Base-by-base conservation (phyloP, 2,888 invertebrate genomes). In the Uropetala carovei region DNA sequence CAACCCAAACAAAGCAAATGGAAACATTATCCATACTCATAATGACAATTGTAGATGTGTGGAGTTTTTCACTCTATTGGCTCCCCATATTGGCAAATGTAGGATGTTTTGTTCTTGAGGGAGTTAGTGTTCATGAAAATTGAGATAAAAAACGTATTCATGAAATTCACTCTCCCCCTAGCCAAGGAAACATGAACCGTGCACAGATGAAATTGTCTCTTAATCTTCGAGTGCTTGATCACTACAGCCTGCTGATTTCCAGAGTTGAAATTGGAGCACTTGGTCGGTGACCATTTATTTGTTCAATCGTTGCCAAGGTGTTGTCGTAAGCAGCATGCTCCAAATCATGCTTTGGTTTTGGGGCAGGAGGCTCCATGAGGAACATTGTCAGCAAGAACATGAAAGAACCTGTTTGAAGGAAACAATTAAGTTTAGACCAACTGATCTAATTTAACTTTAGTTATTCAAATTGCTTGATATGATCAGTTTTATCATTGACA, bases 341-440 rank as follows among this genome's bases (percentile, higher is more conserved):
- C 89, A 89, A 16, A n/a, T 64, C 64, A 9, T 89, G 89, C n/a
- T 89, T 89, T 64, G 89, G 89, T n/a, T 89, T 89, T 0, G 89
- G 68, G 7, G 64, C n/a, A 16, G 60, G 60, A 43, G 92, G 92
- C n/a, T 97, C 98, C 96, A 98, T 97, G 93, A 98, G 95, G 95
- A 98, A 97, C 95, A 97, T 97, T 0, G 98, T 98, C 14, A 97
- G 95, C 94, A 98, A 96, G 96, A 98, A 98, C 94, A 98, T 96
- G 92, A 98, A 96, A 92, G 98, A 98, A 95, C 98, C 98, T 98
- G 95, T 92, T 94, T 94, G 93, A 81, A 86, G 85, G 85, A 43
- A 43, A 43, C 43, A 43, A 43, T 43, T 43, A 43, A 43, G 43
- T 43, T 43, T 43, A 43, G 43, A 43, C 43, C 43, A 43, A 43